Percentiles rank a stretch among this genome's conserved stretches.
These are phyloP conservation scores for Lampris megalopsis DNA, from an alignment of 2,113 vertebrate genomes.

Conservation along the genomic window DNA sequence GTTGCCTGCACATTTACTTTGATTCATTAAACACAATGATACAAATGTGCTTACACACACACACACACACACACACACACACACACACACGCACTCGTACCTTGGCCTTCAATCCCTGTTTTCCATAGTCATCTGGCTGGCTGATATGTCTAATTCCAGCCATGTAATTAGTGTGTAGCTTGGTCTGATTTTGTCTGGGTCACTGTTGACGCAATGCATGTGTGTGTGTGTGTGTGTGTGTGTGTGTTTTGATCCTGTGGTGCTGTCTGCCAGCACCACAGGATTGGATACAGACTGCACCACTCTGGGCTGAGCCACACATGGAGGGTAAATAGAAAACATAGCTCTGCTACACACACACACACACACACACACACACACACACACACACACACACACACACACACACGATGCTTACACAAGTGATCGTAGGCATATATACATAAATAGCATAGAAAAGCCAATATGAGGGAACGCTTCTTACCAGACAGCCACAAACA, in stretches of 20 bases:
- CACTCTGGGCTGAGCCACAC: slow-evolving; percentile 49
- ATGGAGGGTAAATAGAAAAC: slow-evolving; percentile 51
- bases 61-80: slow-evolving; percentile 8
- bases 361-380: not conserved
- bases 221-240: slow-evolving; percentile 7
- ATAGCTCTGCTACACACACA: slow-evolving; percentile 17
- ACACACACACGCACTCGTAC: slow-evolving; percentile 16
- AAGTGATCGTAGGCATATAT: slow-evolving; percentile 28
- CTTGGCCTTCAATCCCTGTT: slow-evolving; percentile 60
- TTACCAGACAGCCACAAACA: slow-evolving; percentile 43
- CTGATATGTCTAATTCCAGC: slow-evolving; percentile 77
- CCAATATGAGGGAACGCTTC: slow-evolving; percentile 29
- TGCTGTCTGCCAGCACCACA: slow-evolving; percentile 59
- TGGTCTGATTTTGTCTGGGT: slow-evolving; percentile 74
- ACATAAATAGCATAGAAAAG: slow-evolving; percentile 60
- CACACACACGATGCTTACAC: slow-evolving; percentile 5
- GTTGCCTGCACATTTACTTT: not conserved
- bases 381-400: slow-evolving; percentile 29
- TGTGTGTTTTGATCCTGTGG: slow-evolving; percentile 38
- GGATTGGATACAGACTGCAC: slow-evolving; percentile 52
- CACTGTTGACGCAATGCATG: slow-evolving; percentile 48
- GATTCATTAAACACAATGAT: not conserved
- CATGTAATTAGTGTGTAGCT: slow-evolving; percentile 79
- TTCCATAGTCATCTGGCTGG: slow-evolving; percentile 58
- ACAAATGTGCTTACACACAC: slow-evolving; percentile 9